phyloP scores from a whole-genome alignment of 2,797 vertebrate species.

The Crotalus adamanteus region DNA sequence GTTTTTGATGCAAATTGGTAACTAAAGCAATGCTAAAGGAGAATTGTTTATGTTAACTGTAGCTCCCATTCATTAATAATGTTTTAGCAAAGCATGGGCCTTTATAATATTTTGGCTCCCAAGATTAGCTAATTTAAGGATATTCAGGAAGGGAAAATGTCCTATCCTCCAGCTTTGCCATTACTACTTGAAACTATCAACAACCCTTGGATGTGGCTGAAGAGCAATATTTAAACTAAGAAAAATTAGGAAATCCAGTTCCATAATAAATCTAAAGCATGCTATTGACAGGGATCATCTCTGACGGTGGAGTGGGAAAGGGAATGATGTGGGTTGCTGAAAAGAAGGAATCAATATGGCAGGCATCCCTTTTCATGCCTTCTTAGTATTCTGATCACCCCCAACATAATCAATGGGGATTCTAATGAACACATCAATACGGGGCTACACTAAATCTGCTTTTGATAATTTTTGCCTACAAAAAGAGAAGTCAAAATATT shows the following conservation, averaged over 20 bases:
- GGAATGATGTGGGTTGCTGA: not conserved
- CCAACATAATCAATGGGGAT: not conserved
- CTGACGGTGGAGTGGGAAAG: not conserved
- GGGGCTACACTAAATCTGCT: not conserved
- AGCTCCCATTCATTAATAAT: not conserved
- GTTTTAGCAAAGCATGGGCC: not conserved
- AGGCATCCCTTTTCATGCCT: not conserved
- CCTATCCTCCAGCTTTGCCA: not conserved
- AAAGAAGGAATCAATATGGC: not conserved
- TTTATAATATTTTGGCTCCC: not conserved
- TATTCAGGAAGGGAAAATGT: not conserved
- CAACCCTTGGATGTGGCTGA: not conserved
- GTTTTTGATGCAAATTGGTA: not conserved
- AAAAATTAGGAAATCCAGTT: not conserved
- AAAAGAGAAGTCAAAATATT: not conserved
- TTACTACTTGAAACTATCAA: not conserved
- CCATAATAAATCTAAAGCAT: not conserved
- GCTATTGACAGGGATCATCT: not conserved
- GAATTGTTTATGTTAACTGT: not conserved
- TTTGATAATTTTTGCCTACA: not conserved
- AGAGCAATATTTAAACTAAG: not conserved
- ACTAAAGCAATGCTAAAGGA: not conserved
- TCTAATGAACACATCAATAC: not conserved
- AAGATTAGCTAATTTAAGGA: not conserved
- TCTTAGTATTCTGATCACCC: not conserved